Evolutionary conservation across 1,140 invertebrate genomes (phyloP), one percentile per base, ranked within the genome.

Genomic region (Drosophila tristis): DNA sequence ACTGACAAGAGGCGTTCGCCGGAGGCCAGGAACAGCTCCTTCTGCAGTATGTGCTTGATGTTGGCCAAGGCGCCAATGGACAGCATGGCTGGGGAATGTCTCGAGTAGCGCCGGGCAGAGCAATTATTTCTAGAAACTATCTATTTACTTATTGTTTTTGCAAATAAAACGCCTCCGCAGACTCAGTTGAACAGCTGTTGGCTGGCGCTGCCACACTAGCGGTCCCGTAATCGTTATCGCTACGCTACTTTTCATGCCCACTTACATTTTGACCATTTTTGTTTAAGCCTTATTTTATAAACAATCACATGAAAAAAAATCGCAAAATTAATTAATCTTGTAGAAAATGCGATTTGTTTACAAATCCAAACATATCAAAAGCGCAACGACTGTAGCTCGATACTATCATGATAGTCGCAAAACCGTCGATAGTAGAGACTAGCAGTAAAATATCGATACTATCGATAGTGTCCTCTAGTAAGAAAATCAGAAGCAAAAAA

Each of bases 1-100:
- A 97, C 94, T 2, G 95, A 95, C 47, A 97, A 93, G n/a, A 98
- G 92, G 73, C 96, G 93, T 92, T 98, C 97, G 87, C 96, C 96
- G 66, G 93, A 16, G 94, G 5, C 95, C 94, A 65, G 93, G 90
- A 98, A 98, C 1, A 98, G 93, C 89, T 98, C 96, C 76, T 96
- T 95, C 92, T 98, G 96, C 43, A 98, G 92, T 45, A 94, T 95
- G 82, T 95, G 94, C 75, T 94, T 93, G 68, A 95, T 95, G 60
- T 92, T 92, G 70, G 91, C 91, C 65, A 92, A 65, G 13, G 89
- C 80, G 57, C 90, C 90, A 72, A 91, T 91, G 44, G 91, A 86
- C 42, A 92, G 61, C 91, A 92, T 92, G 64, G 62, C 79, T 66
- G 64, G 13, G 67, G 76, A 78, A 89, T 77, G 73, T 70, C 8